These are phyloP conservation scores for Asteroscopus sphinx DNA, from an alignment of 2,888 invertebrate genomes.

Conservation along the genomic window DNA sequence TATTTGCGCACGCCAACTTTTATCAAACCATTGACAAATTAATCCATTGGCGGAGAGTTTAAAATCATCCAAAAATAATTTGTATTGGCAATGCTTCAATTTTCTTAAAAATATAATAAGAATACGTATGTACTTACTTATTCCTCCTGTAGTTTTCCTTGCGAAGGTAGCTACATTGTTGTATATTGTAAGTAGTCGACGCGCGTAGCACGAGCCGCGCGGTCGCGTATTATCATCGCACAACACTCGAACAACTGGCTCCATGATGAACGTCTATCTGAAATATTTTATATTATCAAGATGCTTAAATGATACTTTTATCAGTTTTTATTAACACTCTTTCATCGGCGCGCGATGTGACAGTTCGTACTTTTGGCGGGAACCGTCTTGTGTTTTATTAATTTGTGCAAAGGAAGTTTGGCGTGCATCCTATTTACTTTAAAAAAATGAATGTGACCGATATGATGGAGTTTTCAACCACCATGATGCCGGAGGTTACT, in stretches of 20 bases:
- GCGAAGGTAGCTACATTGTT: slow-evolving; percentile 45
- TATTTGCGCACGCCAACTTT: slow-evolving; percentile 31
- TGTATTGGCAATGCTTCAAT: slow-evolving; percentile 24
- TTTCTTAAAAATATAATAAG: slow-evolving; percentile 18
- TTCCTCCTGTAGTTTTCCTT: slow-evolving; percentile 51
- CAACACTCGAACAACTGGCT: slow-evolving; percentile 42
- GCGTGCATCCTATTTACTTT: slow-evolving; percentile 42
- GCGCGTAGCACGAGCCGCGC: slow-evolving; percentile 63
- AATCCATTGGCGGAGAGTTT: slow-evolving; percentile 22
- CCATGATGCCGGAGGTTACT: slow-evolving; percentile 55
- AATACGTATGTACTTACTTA: slow-evolving; percentile 43
- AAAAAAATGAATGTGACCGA: slow-evolving; percentile 71
- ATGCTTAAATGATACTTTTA: slow-evolving; percentile 71
- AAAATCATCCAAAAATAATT: slow-evolving; percentile 26
- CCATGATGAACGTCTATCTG: slow-evolving; percentile 53
- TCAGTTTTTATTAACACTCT: slow-evolving; percentile 66
- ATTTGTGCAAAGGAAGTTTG: slow-evolving; percentile 48
- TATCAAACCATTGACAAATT: slow-evolving; percentile 36
- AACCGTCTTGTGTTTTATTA: slow-evolving; percentile 49
- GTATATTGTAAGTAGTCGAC: slow-evolving; percentile 52
- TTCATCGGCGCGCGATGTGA: slow-evolving; percentile 60
- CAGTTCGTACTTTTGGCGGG: slow-evolving; percentile 63
- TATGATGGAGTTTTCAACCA: slow-evolving; percentile 58
- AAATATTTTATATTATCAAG: slow-evolving; percentile 68
- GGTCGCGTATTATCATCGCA: slow-evolving; percentile 68